Evolutionary conservation across 2,797 vertebrate species (phyloP).

Genomic region (Platyrinchus mystaceus): DNA sequence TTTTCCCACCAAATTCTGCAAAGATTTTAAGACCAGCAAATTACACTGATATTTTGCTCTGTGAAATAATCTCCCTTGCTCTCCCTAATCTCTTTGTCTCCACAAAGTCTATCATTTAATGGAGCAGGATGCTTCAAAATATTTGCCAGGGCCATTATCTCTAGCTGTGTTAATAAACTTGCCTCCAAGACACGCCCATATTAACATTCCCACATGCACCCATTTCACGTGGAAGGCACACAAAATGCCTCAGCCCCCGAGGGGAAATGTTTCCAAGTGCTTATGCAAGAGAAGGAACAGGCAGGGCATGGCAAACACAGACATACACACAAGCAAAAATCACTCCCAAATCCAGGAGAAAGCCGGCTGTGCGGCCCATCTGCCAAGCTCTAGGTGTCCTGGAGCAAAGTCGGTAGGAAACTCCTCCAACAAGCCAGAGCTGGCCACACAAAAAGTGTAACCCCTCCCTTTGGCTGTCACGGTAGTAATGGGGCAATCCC

Average conservation of each 20-base stretch:
- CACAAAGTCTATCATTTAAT: constrained; percentile 57
- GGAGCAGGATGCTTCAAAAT: constrained; percentile 28
- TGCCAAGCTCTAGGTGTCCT: neutral
- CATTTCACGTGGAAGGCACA: neutral
- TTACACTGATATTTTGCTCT: neutral
- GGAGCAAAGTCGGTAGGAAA: neutral
- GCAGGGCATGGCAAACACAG: neutral
- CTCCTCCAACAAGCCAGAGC: constrained; percentile 58
- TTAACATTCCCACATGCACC: neutral
- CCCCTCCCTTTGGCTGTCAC: constrained; percentile 22
- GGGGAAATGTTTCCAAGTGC: neutral
- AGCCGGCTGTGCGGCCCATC: neutral
- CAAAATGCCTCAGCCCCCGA: neutral
- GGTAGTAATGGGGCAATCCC: constrained; percentile 5
- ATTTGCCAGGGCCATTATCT: constrained; percentile 54
- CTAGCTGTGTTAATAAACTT: constrained; percentile 23
- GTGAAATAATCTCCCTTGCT: constrained; percentile 27
- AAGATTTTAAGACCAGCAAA: constrained; percentile 24
- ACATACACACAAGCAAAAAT: neutral
- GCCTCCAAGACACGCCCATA: neutral
- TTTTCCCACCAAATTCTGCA: neutral
- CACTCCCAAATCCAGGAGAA: neutral
- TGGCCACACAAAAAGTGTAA: constrained; percentile 11
- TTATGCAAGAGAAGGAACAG: neutral
- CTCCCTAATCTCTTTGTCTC: constrained; percentile 55